Evolutionary conservation across 2,113 vertebrate genomes (phyloP), one percentile per base, ranked within the genome.

Genomic region (Sapayoa aenigma): DNA sequence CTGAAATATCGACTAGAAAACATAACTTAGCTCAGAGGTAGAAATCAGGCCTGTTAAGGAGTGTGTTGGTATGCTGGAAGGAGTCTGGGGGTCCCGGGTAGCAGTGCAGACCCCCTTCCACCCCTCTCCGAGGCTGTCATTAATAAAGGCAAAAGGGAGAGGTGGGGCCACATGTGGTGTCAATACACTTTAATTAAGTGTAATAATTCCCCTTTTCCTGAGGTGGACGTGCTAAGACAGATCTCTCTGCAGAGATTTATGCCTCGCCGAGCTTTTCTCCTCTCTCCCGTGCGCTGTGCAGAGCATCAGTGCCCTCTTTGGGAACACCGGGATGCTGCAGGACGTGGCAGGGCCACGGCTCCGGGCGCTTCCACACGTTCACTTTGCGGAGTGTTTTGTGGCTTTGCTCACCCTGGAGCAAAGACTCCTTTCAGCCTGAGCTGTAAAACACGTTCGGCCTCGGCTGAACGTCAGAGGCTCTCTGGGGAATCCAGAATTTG

Each of bases 171-270:
- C 98, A 98, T 98, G 98, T 98, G 98, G 98, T 98, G 98, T 98
- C 98, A 98, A 98, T 99, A 98, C 97, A 97, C 97, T 98, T 98
- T 98, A 99, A 99, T 98, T 98, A 98, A 98, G 97, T 98, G 98
- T 90, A 98, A 98, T 98, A 98, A 98, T 98, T 98, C 98, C 98
- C 96, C 96, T 98, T 98, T 98, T 98, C 98, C 98, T 98, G 98
- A 97, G 95, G 95, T 97, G 97, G 97, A 98, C 97, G 95, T 97
- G 97, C 97, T 96, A 95, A 98, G 93, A 97, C 95, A 96, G 93
- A 97, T 97, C 97, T 97, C 95, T 97, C 89, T 23, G 89, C 39
- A 19, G 97, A 97, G 96, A 94, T 96, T 97, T 96, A 95, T 93
- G 80, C 90, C 92, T 15, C 22, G 20, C 56, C n/a, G 11, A 78